These are phyloP conservation scores for Crocodylus rhombifer DNA, from an alignment of 2,797 vertebrate genomes.

Conservation along the genomic window DNA sequence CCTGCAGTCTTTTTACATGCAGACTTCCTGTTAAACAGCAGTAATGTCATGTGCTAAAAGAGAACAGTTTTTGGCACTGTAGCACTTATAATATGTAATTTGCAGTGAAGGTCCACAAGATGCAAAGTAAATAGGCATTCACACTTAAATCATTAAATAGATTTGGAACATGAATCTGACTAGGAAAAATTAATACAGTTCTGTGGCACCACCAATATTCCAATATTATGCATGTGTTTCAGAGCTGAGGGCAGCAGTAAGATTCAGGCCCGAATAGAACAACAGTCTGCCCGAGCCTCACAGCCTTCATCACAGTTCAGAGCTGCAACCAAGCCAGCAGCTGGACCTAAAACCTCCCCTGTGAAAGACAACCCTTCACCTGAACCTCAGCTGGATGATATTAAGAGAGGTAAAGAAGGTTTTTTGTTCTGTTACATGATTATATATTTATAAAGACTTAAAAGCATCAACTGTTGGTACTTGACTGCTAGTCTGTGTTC, in stretches of 20 bases:
- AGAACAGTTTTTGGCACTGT: neutral
- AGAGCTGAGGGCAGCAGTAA: constrained; percentile 99
- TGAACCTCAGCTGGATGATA: constrained; percentile 97
- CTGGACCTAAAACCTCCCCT: constrained; percentile 92
- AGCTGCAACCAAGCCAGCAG: constrained; percentile 90
- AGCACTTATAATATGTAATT: neutral
- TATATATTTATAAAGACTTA: neutral
- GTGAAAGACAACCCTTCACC: constrained; percentile 96
- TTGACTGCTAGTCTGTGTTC: constrained; percentile 34
- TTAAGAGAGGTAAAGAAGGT: constrained; percentile 92
- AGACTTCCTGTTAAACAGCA: neutral
- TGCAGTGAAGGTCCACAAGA: neutral
- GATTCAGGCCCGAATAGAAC: constrained; percentile 96
- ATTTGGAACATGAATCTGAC: neutral
- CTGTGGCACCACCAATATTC: neutral
- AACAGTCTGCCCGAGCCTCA: constrained; percentile 89
- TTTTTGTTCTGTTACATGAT: neutral
- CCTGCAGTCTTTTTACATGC: neutral
- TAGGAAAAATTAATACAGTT: neutral
- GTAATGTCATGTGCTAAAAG: neutral
- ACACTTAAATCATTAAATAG: neutral
- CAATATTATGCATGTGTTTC: constrained; percentile 53
- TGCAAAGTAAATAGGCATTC: neutral
- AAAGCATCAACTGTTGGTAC: neutral
- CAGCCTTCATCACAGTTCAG: constrained; percentile 89